Evolutionary conservation across 2,888 invertebrate genomes (phyloP).

Genomic region (Nomada fabriciana): DNA sequence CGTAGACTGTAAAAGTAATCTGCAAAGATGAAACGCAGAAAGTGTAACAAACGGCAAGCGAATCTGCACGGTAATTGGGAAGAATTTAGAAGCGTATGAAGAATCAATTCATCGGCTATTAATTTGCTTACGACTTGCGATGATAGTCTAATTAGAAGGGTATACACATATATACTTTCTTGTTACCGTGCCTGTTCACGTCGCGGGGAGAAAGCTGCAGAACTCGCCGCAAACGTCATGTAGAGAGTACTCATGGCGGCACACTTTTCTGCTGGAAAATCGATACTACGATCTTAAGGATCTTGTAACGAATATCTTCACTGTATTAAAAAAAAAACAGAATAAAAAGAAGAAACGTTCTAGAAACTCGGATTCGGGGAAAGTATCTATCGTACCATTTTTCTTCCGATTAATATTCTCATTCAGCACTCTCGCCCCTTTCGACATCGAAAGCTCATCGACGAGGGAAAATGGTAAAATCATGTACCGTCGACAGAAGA

Average conservation of each 20-base stretch:
- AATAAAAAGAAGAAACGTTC: background rate
- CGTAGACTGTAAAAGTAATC: background rate
- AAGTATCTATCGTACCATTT: no score
- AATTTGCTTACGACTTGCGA: background rate
- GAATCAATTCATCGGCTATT: background rate
- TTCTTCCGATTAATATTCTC: no score
- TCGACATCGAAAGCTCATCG: no score
- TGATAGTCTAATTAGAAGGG: constrained; percentile 48
- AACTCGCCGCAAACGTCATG: constrained; percentile 60
- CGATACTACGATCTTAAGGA: constrained; percentile 58
- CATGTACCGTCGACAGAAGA: background rate
- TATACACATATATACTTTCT: constrained; percentile 22
- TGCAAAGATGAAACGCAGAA: background rate
- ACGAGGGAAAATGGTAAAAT: background rate
- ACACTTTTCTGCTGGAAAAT: constrained; percentile 69
- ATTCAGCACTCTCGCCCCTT: no score
- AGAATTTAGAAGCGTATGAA: background rate
- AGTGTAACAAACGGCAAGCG: background rate
- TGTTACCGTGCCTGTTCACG: constrained; percentile 49
- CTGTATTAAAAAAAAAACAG: background rate
- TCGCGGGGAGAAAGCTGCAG: constrained; percentile 70
- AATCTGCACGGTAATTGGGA: background rate
- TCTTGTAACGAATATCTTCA: constrained; percentile 19
- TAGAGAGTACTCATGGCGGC: constrained; percentile 67
- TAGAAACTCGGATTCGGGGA: no score